phyloP scores from a whole-genome alignment of 1,140 invertebrate species.

The Vollenhovia emeryi region DNA sequence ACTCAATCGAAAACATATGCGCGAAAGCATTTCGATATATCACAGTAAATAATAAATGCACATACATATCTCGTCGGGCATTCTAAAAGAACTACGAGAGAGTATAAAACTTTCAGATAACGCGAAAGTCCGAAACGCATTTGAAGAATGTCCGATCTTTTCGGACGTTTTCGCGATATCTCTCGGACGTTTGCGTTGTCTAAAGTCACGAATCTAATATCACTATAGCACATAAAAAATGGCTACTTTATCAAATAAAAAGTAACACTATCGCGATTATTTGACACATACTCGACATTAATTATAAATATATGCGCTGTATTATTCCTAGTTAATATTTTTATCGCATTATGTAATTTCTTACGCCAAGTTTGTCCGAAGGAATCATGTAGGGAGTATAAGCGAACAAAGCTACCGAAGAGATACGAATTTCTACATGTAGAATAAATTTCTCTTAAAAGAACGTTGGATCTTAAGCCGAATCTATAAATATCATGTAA shows the following conservation, averaged over 20 bases:
- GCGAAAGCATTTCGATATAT: constrained; percentile 63
- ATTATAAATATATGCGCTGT: constrained; percentile 39
- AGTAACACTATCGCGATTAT: constrained; percentile 29
- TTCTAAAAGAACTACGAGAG: constrained; percentile 27
- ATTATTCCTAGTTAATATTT: constrained; percentile 16
- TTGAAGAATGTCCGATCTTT: background rate
- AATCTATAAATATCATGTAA: constrained; percentile 36
- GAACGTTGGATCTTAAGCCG: background rate
- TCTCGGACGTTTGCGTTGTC: background rate
- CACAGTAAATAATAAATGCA: constrained; percentile 72
- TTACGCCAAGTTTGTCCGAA: constrained; percentile 32
- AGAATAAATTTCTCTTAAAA: constrained; percentile 13
- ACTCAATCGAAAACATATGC: constrained; percentile 53
- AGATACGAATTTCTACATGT: constrained; percentile 31
- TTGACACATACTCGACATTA: constrained; percentile 45
- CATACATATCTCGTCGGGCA: constrained; percentile 18
- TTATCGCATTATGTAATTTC: constrained; percentile 28
- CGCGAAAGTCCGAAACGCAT: constrained; percentile 17
- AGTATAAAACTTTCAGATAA: constrained; percentile 38
- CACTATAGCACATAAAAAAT: constrained; percentile 38
- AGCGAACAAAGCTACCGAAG: constrained; percentile 18
- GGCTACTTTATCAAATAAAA: constrained; percentile 20
- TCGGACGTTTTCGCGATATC: background rate
- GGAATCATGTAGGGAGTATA: constrained; percentile 9
- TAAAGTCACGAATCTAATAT: constrained; percentile 36